Conservation (phyloP, 1,140 invertebrate species). For the Drosophila bifasciata region DNA sequence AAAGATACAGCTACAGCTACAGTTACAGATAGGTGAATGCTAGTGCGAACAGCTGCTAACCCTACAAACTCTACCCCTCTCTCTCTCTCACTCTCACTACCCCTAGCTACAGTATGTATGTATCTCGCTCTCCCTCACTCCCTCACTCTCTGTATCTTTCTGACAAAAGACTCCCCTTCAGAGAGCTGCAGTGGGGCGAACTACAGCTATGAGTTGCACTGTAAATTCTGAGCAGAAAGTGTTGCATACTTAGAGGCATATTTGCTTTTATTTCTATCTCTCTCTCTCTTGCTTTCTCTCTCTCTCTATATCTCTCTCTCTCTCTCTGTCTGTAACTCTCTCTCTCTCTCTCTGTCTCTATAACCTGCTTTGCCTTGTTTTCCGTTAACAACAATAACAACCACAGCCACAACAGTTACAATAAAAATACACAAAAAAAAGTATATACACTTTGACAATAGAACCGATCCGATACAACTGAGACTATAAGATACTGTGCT, state of each 20-base stretch:
- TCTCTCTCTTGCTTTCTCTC: conserved; percentile 8
- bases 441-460: conserved; percentile 50
- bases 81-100: too few relatives aligned
- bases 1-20: too few relatives aligned
- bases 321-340: conserved; percentile 22
- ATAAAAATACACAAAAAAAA: conserved; percentile 29
- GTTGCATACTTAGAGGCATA: conserved; percentile 34
- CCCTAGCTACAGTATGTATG: too few relatives aligned
- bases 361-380: conserved; percentile 45
- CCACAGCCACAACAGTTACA: conserved; percentile 25
- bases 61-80: too few relatives aligned
- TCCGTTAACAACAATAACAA: conserved; percentile 41
- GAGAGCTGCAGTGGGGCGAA: too few relatives aligned
- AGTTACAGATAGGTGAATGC: too few relatives aligned
- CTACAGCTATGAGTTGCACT: neutral
- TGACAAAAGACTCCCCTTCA: too few relatives aligned
- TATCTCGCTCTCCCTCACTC: too few relatives aligned
- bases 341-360: conserved; percentile 19
- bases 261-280: conserved; percentile 26
- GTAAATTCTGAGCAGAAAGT: conserved; percentile 5
- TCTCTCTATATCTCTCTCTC: conserved; percentile 12
- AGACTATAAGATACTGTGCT: too few relatives aligned
- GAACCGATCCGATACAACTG: too few relatives aligned
- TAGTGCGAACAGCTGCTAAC: too few relatives aligned
- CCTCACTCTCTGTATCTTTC: too few relatives aligned